Evolutionary conservation across 1,140 invertebrate genomes (phyloP).

Genomic region (Cydia splendana): DNA sequence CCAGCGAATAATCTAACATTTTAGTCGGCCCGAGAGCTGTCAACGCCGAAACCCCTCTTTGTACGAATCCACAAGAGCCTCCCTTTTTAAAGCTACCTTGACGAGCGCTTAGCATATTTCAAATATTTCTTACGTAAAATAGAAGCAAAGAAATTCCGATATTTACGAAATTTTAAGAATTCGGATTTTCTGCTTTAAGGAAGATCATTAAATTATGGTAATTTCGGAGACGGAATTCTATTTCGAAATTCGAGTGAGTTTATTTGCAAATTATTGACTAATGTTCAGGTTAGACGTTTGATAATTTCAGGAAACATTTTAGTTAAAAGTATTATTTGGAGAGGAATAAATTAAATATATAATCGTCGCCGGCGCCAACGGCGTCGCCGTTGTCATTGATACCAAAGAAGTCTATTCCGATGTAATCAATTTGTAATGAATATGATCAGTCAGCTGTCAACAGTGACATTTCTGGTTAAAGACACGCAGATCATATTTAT

Average conservation of each 20-base stretch:
- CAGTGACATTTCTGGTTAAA: too few species aligned
- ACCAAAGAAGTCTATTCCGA: too few species aligned
- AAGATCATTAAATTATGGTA: neutral
- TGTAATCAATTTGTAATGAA: too few species aligned
- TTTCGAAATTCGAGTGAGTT: neutral
- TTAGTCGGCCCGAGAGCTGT: neutral
- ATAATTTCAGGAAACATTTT: too few species aligned
- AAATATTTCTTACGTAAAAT: neutral
- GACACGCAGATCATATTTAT: too few species aligned
- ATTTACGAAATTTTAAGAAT: conserved; percentile 1
- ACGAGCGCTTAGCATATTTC: conserved; percentile 4
- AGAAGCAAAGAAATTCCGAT: conserved; percentile 7
- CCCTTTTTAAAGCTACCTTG: neutral
- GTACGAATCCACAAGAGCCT: neutral
- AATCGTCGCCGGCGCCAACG: too few species aligned
- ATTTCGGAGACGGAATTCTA: neutral
- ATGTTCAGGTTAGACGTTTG: neutral
- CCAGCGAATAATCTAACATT: neutral
- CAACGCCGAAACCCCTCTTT: neutral
- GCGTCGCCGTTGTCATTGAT: too few species aligned
- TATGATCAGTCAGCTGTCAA: too few species aligned
- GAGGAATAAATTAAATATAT: neutral
- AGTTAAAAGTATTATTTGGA: neutral
- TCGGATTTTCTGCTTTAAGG: conserved; percentile 2
- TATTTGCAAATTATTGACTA: conserved; percentile 7